These are phyloP conservation scores for Altica lythri DNA, from an alignment of 2,888 invertebrate species.

Conservation along the genomic window DNA sequence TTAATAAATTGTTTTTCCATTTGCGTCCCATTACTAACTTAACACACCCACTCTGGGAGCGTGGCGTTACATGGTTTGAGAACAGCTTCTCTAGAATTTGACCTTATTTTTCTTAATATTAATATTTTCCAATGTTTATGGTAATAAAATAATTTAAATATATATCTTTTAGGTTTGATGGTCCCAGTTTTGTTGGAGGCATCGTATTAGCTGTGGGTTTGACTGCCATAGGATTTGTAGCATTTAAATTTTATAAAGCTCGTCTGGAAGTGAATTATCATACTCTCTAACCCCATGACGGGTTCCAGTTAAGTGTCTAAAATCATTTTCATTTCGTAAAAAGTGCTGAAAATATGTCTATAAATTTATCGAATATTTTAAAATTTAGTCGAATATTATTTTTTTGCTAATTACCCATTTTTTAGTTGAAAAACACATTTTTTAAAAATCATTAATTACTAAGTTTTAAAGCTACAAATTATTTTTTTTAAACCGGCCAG, in stretches of 20 bases:
- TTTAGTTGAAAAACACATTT: too few relatives aligned
- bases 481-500: too few relatives aligned
- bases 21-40: too few relatives aligned
- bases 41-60: too few relatives aligned
- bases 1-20: too few relatives aligned
- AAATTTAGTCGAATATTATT: too few relatives aligned
- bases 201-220: conserved; percentile 80
- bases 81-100: too few relatives aligned
- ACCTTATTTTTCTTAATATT: background rate
- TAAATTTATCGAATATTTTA: too few relatives aligned
- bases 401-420: too few relatives aligned
- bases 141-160: background rate
- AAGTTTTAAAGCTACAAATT: too few relatives aligned
- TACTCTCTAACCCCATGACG: conserved; percentile 67
- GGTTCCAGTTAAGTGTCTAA: conserved; percentile 24
- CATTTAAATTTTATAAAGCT: conserved; percentile 86
- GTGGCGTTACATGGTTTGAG: too few relatives aligned
- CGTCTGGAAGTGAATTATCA: conserved; percentile 86
- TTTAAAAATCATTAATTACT: too few relatives aligned
- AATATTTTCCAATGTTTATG: background rate
- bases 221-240: conserved; percentile 79
- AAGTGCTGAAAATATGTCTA: conserved; percentile 21
- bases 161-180: conserved; percentile 64
- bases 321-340: background rate
- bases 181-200: conserved; percentile 81